Percentiles rank a stretch among this genome's conserved stretches.
phyloP scores from a whole-genome alignment of 92 coral and sea anemone species.

The Heteractis magnifica region DNA sequence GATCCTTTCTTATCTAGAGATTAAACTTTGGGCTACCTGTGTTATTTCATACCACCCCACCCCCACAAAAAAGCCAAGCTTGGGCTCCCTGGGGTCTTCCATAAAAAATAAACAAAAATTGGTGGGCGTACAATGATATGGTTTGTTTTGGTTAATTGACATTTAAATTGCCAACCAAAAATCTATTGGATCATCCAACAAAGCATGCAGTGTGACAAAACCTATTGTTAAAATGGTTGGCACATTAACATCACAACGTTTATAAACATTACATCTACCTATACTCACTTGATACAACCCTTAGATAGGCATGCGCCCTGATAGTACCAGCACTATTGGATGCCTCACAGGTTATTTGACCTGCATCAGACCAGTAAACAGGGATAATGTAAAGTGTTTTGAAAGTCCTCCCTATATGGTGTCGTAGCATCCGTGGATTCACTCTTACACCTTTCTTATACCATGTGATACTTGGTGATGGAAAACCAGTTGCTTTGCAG shows the following conservation, averaged over 20 bases:
- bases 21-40: no score
- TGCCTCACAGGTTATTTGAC: slow-evolving; percentile 65
- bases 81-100: no score
- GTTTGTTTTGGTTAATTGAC: no score
- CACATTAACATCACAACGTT: not conserved
- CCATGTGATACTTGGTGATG: slow-evolving; percentile 62
- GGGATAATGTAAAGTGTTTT: slow-evolving; percentile 35
- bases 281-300: slow-evolving; percentile 48
- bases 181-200: no score
- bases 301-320: slow-evolving; percentile 55
- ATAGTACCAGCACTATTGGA: slow-evolving; percentile 53
- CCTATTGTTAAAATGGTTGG: no score
- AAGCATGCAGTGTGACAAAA: no score
- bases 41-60: no score
- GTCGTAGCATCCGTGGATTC: not conserved
- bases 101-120: no score
- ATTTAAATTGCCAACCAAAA: no score
- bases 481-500: slow-evolving; percentile 55
- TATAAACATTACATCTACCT: not conserved
- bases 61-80: no score
- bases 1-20: not conserved
- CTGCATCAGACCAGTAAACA: slow-evolving; percentile 53
- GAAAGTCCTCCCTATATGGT: slow-evolving; percentile 1
- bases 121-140: no score
- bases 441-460: slow-evolving; percentile 45